These are phyloP conservation scores for Iselma pallidipennis DNA, from an alignment of 2,888 invertebrate species.

Conservation along the genomic window DNA sequence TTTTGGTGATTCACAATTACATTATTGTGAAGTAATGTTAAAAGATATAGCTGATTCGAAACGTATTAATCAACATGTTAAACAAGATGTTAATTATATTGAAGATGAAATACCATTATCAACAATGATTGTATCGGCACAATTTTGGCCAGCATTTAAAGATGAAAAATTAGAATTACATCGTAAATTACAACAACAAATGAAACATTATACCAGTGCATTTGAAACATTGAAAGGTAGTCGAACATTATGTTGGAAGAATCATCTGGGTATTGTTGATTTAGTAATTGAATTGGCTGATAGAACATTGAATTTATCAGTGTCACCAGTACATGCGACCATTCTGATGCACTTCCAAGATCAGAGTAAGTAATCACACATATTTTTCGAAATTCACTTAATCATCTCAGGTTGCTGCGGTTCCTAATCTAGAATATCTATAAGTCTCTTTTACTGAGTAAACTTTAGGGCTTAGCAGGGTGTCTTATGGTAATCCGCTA, in stretches of 20 bases:
- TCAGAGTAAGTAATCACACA: conserved; percentile 62
- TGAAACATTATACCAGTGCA: conserved; percentile 84
- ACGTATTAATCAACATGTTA: conserved; percentile 84
- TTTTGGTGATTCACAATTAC: conserved; percentile 95
- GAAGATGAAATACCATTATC: conserved; percentile 65
- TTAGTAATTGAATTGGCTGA: conserved; percentile 88
- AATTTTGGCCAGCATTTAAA: conserved; percentile 98
- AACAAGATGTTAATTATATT: conserved; percentile 68
- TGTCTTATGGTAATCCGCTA: too few species aligned
- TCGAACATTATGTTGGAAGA: conserved; percentile 91
- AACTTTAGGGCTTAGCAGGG: too few species aligned
- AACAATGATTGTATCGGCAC: conserved; percentile 93
- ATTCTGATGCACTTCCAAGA: conserved; percentile 92
- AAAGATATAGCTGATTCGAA: conserved; percentile 97
- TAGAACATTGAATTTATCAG: conserved; percentile 74
- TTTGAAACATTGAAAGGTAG: conserved; percentile 92
- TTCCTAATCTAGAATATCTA: too few species aligned
- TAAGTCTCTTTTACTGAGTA: too few species aligned
- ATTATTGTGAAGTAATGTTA: conserved; percentile 98
- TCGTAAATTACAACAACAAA: conserved; percentile 74
- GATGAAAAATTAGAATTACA: conserved; percentile 92
- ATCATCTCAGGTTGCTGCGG: too few species aligned
- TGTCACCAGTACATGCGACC: conserved; percentile 92
- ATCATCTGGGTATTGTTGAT: conserved; percentile 89
- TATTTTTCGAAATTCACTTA: too few species aligned